A percentile compares a stretch with the other conserved stretches of the same genome.
These are phyloP conservation scores for Myathropa florea DNA, from an alignment of 2,888 invertebrate genomes.

Conservation along the genomic window DNA sequence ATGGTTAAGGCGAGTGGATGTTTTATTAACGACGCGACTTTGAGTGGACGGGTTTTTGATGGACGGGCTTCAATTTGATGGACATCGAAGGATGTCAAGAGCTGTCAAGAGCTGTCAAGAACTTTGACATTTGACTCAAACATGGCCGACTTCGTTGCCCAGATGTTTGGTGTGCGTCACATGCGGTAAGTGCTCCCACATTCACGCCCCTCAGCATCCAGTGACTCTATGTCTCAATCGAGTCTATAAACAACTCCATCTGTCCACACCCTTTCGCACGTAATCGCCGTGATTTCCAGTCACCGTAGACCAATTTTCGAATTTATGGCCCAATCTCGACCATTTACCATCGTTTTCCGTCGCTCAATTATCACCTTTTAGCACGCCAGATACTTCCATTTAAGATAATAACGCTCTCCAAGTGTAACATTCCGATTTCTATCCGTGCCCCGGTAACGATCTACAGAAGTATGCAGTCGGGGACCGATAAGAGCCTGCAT, in stretches of 20 bases:
- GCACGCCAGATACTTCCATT: conserved; percentile 56
- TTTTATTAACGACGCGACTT: not conserved
- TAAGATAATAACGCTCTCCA: conserved; percentile 47
- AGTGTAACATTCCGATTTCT: conserved; percentile 40
- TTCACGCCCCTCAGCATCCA: no score
- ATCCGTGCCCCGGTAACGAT: not conserved
- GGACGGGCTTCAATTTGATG: not conserved
- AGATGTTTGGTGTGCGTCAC: not conserved
- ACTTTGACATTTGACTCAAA: no score
- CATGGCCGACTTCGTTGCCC: not conserved
- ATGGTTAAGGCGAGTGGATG: not conserved
- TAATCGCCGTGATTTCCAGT: not conserved
- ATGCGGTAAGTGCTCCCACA: no score
- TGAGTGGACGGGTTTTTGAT: not conserved
- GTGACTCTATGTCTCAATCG: not conserved
- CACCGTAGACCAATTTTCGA: not conserved
- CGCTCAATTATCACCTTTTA: conserved; percentile 66
- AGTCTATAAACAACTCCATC: not conserved
- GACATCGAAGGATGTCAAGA: not conserved
- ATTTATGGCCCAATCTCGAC: not conserved
- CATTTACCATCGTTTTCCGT: not conserved
- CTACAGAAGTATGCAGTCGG: conserved; percentile 39
- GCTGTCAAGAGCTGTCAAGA: not conserved
- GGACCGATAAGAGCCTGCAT: conserved; percentile 2
- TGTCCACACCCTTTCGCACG: not conserved